These are phyloP conservation scores for Dallia pectoralis DNA, from an alignment of 2,797 vertebrate species.

Conservation along the genomic window DNA sequence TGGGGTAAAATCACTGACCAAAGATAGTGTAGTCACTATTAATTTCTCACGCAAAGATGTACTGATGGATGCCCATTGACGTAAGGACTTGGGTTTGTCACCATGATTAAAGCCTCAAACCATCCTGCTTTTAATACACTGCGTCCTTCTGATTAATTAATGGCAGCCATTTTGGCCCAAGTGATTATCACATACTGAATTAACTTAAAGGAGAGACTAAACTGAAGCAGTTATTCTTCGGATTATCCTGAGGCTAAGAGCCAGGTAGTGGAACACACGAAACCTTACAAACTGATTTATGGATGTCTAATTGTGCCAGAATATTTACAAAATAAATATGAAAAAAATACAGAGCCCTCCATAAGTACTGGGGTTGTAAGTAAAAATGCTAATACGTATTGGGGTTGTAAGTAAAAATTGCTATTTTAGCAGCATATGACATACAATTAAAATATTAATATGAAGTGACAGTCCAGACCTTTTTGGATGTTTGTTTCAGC, in stretches of 20 bases:
- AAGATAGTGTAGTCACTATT: neutral
- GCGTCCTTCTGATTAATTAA: neutral
- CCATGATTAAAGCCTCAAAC: neutral
- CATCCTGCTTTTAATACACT: neutral
- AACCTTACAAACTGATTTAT: neutral
- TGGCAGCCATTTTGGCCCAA: neutral
- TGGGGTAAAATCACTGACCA: neutral
- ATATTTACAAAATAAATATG: too few relatives aligned
- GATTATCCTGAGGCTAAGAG: neutral
- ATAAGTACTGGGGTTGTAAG: too few relatives aligned
- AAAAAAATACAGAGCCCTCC: too few relatives aligned
- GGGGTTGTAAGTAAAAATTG: too few relatives aligned
- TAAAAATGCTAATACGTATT: too few relatives aligned
- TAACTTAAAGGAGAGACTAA: neutral
- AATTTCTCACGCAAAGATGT: neutral
- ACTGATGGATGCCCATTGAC: neutral
- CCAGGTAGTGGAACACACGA: neutral
- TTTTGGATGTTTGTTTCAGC: too few relatives aligned
- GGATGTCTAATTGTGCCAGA: too few relatives aligned
- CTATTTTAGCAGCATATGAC: too few relatives aligned
- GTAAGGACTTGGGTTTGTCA: neutral
- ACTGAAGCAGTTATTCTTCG: neutral
- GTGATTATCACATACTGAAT: neutral
- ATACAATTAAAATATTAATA: too few relatives aligned
- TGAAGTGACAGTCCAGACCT: too few relatives aligned